phyloP scores from a whole-genome alignment of 2,888 invertebrate species.

The Pristionchus entomophagus region DNA sequence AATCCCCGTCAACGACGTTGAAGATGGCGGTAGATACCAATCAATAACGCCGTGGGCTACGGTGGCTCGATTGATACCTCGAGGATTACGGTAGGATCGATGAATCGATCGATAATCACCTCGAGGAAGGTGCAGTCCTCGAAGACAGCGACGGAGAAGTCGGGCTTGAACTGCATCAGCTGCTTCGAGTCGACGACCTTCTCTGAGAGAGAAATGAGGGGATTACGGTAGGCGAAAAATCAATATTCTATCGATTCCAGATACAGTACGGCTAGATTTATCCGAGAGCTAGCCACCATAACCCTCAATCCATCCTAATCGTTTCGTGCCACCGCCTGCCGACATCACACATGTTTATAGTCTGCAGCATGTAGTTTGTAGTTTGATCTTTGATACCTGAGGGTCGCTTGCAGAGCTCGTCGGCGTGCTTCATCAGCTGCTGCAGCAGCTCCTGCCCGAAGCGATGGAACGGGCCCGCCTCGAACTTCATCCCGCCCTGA shows the following conservation, averaged over 20 bases:
- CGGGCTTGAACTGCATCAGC: constrained; percentile 42
- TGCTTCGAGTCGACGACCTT: not conserved
- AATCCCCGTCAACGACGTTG: too few species aligned
- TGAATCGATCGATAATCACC: too few species aligned
- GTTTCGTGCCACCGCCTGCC: too few species aligned
- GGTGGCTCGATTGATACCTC: too few species aligned
- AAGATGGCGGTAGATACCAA: too few species aligned
- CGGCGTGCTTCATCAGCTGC: constrained; percentile 16
- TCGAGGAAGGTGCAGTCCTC: constrained; percentile 47
- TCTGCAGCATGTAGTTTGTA: too few species aligned
- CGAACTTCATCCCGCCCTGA: constrained; percentile 47
- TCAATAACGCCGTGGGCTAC: too few species aligned
- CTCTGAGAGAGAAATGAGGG: not conserved
- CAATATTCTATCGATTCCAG: not conserved
- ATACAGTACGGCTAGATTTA: not conserved
- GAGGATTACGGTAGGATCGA: too few species aligned
- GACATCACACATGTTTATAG: too few species aligned
- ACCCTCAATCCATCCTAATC: not conserved
- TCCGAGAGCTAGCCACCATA: not conserved
- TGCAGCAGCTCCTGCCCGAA: constrained; percentile 44
- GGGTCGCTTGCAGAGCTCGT: not conserved
- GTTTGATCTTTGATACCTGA: not conserved
- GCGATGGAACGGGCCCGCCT: constrained; percentile 46
- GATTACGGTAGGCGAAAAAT: not conserved
- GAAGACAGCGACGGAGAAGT: constrained; percentile 39